These are phyloP conservation scores for Microcebus jonahi DNA, from an alignment of 2,113 vertebrate species.

Conservation along the genomic window DNA sequence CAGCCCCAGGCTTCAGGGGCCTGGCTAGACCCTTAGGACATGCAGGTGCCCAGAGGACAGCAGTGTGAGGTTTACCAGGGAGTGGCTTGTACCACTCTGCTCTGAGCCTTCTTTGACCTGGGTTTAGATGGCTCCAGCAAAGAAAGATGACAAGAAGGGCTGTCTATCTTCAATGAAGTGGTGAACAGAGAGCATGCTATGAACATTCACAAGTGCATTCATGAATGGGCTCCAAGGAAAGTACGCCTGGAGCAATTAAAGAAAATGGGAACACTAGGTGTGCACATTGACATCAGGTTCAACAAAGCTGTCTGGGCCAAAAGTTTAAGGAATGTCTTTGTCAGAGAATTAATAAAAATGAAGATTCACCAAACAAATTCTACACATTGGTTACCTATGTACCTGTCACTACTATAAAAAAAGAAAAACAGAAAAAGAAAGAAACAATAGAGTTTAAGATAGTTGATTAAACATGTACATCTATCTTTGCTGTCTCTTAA, in stretches of 20 bases:
- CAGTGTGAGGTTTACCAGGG: accelerated
- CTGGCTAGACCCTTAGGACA: too few relatives aligned
- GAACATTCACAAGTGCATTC: constrained; percentile 95
- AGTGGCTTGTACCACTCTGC: not conserved
- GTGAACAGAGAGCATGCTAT: constrained; percentile 93
- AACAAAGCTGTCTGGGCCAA: constrained; percentile 95
- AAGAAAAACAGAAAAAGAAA: too few relatives aligned
- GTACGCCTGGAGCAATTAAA: not conserved
- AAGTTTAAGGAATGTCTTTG: constrained; percentile 88
- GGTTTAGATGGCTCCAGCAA: constrained; percentile 93
- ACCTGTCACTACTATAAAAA: too few relatives aligned
- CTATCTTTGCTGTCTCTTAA: not conserved
- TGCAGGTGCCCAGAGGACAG: too few relatives aligned
- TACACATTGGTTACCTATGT: too few relatives aligned
- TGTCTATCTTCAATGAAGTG: constrained; percentile 97
- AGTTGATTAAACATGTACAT: too few relatives aligned
- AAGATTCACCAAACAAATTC: too few relatives aligned
- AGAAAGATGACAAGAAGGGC: constrained; percentile 96
- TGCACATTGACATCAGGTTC: constrained; percentile 91
- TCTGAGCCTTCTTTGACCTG: not conserved
- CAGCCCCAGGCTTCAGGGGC: not conserved
- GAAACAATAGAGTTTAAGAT: too few relatives aligned
- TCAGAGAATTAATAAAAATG: too few relatives aligned
- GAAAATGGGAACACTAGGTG: constrained; percentile 93
- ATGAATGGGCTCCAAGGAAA: constrained; percentile 87